Evolutionary conservation across 2,113 vertebrate species (phyloP).

Genomic region (Siniperca chuatsi): DNA sequence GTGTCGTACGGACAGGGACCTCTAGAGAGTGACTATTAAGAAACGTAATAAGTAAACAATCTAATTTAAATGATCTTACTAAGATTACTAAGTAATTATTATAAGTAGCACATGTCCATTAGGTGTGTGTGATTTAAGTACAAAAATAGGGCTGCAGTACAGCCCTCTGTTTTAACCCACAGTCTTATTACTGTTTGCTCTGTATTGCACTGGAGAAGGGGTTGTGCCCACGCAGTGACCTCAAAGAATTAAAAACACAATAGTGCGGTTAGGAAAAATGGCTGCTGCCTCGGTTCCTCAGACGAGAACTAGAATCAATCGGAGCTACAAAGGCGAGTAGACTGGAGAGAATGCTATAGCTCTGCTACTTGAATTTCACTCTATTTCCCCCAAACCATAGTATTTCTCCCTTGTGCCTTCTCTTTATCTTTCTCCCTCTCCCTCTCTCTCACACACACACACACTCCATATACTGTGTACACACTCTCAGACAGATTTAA

Average conservation of each 20-base stretch:
- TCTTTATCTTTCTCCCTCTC: slow-evolving; percentile 53
- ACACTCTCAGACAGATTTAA: slow-evolving; percentile 71
- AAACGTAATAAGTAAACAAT: neutral
- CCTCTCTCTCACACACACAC: slow-evolving; percentile 37
- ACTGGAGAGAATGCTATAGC: slow-evolving; percentile 51
- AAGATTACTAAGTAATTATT: neutral
- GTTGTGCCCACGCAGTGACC: slow-evolving; percentile 38
- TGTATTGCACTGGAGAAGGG: slow-evolving; percentile 26
- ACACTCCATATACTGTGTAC: slow-evolving; percentile 45
- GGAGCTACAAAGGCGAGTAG: slow-evolving; percentile 50
- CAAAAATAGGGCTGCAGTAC: neutral
- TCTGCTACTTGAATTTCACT: slow-evolving; percentile 61
- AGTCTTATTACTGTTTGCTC: slow-evolving; percentile 31
- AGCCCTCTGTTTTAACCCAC: slow-evolving; percentile 13
- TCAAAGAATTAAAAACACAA: slow-evolving; percentile 63
- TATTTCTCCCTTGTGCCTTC: slow-evolving; percentile 50
- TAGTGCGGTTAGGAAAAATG: slow-evolving; percentile 38
- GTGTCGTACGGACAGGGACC: neutral
- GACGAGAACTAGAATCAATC: slow-evolving; percentile 70
- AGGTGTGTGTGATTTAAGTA: slow-evolving; percentile 30
- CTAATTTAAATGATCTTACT: neutral
- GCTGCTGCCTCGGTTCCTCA: slow-evolving; percentile 23
- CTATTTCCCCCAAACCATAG: slow-evolving; percentile 25
- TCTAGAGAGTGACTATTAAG: neutral
- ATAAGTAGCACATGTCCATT: neutral